Evolutionary conservation across 2,797 vertebrate species (phyloP).

Genomic region (Pyrocephalus nanus): DNA sequence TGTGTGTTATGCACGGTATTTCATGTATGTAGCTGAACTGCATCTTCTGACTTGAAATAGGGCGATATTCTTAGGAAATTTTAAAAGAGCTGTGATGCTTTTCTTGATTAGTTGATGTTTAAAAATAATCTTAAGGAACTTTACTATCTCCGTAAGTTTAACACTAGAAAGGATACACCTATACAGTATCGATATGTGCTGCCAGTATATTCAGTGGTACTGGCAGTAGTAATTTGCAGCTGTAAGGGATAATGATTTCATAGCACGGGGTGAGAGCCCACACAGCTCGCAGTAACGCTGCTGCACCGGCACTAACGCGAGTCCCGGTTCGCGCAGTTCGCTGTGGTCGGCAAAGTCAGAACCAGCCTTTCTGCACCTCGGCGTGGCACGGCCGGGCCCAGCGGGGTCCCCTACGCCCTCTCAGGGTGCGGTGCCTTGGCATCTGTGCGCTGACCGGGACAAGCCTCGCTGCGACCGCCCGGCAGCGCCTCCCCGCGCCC

Average conservation of each 20-base stretch:
- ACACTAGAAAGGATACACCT: not conserved
- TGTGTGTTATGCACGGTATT: rapidly evolving
- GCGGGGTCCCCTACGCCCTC: not conserved
- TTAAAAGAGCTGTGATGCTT: not conserved
- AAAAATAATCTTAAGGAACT: not conserved
- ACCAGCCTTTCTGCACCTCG: rapidly evolving
- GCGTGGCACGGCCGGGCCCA: not conserved
- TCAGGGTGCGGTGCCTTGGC: not conserved
- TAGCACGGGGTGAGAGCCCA: rapidly evolving
- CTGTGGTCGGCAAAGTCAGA: rapidly evolving
- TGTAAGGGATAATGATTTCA: rapidly evolving
- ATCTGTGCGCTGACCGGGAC: not conserved
- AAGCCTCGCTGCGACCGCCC: not conserved
- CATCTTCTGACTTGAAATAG: not conserved
- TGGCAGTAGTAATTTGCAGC: not conserved
- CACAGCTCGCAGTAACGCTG: rapidly evolving
- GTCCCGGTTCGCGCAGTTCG: rapidly evolving
- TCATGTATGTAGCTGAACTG: rapidly evolving
- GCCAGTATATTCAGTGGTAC: not conserved
- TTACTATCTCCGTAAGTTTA: rapidly evolving
- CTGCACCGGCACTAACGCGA: rapidly evolving
- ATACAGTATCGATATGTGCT: not conserved
- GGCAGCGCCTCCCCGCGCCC: not conserved
- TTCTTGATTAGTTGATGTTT: not conserved
- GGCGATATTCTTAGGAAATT: too few relatives aligned